A percentile compares a stretch with the other conserved stretches of the same genome.
Conservation (phyloP, 2,888 invertebrate genomes). For the Erebia aethiops region DNA sequence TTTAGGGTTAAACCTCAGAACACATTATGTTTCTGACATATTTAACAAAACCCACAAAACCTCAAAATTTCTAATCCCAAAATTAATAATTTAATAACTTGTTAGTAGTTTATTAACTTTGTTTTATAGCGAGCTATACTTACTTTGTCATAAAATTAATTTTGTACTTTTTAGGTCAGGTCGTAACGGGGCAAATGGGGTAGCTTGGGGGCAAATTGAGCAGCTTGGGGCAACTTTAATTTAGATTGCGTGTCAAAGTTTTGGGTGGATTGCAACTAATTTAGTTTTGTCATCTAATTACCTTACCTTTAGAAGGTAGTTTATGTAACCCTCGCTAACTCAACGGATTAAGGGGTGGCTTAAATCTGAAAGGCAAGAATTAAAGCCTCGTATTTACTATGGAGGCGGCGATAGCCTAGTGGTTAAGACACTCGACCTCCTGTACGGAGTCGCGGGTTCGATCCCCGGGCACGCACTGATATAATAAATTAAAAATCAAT, state of each 20-base stretch:
- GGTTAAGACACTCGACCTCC: no score
- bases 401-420: no score
- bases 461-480: no score
- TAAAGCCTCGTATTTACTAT: neutral
- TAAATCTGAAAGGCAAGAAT: neutral
- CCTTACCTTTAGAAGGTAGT: neutral
- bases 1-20: neutral
- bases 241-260: constrained; percentile 32
- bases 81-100: constrained; percentile 32
- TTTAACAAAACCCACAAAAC: neutral
- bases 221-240: constrained; percentile 31
- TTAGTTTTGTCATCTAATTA: constrained; percentile 29
- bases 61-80: constrained; percentile 20
- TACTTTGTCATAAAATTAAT: constrained; percentile 24
- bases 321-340: neutral
- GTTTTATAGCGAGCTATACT: constrained; percentile 28
- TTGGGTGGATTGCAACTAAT: constrained; percentile 32
- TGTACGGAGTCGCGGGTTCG: no score
- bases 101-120: constrained; percentile 34
- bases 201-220: constrained; percentile 22
- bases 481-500: no score
- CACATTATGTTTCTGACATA: no score
- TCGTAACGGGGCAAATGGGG: constrained; percentile 23
- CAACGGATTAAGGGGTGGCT: neutral
- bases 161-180: constrained; percentile 34